These are phyloP conservation scores for Smutsia temminckii DNA, from an alignment of 2,797 vertebrate genomes.

Conservation along the genomic window DNA sequence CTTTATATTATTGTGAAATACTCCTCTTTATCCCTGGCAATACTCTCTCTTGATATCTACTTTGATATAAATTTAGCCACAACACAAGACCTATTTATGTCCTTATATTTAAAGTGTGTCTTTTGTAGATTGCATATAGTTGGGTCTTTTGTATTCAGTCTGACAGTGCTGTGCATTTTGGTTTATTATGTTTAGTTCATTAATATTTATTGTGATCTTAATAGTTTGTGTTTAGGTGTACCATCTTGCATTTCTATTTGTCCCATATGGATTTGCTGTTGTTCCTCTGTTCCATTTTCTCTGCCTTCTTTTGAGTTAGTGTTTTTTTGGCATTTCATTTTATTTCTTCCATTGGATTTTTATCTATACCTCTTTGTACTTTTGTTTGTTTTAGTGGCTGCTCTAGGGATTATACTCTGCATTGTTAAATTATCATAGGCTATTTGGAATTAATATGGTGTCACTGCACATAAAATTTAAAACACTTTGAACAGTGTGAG, in stretches of 20 bases:
- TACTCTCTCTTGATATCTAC: not conserved
- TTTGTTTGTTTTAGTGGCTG: not conserved
- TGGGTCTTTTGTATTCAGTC: not conserved
- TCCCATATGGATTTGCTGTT: not conserved
- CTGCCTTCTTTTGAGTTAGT: not conserved
- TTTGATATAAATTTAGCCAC: not conserved
- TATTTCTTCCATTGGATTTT: constrained; percentile 17
- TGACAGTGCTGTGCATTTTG: not conserved
- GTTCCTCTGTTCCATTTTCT: not conserved
- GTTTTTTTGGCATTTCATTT: not conserved
- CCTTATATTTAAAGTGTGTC: not conserved
- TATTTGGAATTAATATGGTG: not conserved
- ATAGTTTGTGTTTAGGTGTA: not conserved
- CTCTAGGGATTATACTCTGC: not conserved
- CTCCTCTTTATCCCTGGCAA: not conserved
- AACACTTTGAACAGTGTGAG: not conserved
- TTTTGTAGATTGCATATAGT: not conserved
- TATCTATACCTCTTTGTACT: not conserved
- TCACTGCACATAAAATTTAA: not conserved
- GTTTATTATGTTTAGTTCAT: not conserved
- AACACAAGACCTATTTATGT: not conserved
- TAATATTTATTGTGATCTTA: not conserved
- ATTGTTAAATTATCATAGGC: not conserved
- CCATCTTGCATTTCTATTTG: not conserved
- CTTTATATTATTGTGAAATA: not conserved